Percentiles rank a stretch among this genome's conserved stretches.
These are phyloP conservation scores for Otis tarda DNA, from an alignment of 2,113 vertebrate species.

Conservation along the genomic window DNA sequence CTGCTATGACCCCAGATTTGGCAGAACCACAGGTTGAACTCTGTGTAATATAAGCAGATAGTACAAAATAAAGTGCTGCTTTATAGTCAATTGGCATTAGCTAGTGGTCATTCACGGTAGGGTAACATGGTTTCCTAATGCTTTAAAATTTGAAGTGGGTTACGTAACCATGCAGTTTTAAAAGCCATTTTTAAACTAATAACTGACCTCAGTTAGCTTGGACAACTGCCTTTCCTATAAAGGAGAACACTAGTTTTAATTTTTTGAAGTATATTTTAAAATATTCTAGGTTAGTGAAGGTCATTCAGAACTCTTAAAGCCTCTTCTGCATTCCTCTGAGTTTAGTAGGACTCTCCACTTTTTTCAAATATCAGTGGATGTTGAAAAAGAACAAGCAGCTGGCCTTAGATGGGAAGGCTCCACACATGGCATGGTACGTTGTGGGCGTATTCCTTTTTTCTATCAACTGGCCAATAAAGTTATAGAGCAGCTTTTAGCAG, in stretches of 20 bases:
- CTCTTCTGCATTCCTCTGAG: not conserved
- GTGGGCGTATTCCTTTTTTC: not conserved
- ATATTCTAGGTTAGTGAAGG: not conserved
- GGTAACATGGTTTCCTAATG: not conserved
- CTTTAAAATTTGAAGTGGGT: not conserved
- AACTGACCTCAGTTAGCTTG: not conserved
- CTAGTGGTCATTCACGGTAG: not conserved
- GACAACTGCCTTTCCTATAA: not conserved
- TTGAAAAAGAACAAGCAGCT: not conserved
- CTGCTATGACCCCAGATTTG: not conserved
- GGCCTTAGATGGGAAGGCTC: not conserved
- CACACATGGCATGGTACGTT: not conserved
- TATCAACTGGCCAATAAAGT: not conserved
- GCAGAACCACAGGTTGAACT: not conserved
- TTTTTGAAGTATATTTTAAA: not conserved
- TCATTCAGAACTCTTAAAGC: not conserved
- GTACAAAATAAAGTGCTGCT: not conserved
- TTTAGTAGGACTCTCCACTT: not conserved
- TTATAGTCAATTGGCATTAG: not conserved
- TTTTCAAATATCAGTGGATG: not conserved
- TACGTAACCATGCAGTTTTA: not conserved
- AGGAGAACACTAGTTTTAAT: not conserved
- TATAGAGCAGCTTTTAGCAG: not conserved
- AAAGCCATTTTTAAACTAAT: conserved; percentile 1
- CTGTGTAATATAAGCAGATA: not conserved